Evolutionary conservation across 2,113 vertebrate species (phyloP), one percentile per base, ranked within the genome.

Genomic region (Seriola quinqueradiata): DNA sequence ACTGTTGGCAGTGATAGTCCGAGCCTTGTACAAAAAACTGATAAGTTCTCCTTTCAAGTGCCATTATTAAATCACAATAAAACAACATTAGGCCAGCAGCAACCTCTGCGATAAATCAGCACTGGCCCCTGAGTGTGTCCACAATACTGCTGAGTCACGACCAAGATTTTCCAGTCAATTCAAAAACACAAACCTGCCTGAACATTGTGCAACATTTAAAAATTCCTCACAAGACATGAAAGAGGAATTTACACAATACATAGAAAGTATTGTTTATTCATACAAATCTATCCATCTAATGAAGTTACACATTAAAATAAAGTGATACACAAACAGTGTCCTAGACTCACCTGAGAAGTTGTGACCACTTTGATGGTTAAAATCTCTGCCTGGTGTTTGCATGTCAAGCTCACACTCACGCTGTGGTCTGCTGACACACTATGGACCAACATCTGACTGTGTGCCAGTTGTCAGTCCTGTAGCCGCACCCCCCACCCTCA

Each of bases 351-450:
- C 90, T 84, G 84, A 77, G 66, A 70, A 87, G 68, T 16, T 73
- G 50, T 73, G 84, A 81, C 28, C 72, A 78, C 75, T 74, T 54
- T 81, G 90, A 83, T 87, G 57, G 75, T 55, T 64, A 52, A 85
- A 82, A 69, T 85, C 89, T 85, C 75, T 77, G 81, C 90, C 90
- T 81, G 92, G 75, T 87, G 90, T 92, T 94, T 93, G 92, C 93
- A 94, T 94, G 90, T 90, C 93, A 90, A 70, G 74, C 44, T 84
- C 67, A 89, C 63, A 69, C 75, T 83, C 42, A 58, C 82, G 28
- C 82, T 77, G 67, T 50, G 64, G 61, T 55, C 67, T 3, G 17
- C 64, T 84, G 85, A 79, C 67, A 83, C 81, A 82, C 78, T 92
- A 9, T 87, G 86, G 85, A 60, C 71, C 78, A 61, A 80, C 84